Conservation (phyloP, 2,888 invertebrate species). For the Siphlonurus alternatus region DNA sequence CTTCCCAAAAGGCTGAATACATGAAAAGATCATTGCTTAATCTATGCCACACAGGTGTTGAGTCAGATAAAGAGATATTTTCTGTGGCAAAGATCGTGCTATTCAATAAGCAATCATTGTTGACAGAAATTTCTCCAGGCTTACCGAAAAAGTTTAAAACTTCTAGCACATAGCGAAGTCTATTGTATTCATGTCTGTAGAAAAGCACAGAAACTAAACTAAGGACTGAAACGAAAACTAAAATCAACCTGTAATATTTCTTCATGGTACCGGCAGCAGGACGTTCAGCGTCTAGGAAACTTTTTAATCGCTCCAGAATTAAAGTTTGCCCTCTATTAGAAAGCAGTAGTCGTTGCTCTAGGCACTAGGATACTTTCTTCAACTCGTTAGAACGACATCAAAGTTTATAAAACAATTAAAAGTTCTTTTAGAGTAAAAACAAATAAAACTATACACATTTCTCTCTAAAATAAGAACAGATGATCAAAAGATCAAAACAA, state of each 20-base stretch:
- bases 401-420: too few species aligned
- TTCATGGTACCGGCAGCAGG: constrained; percentile 50
- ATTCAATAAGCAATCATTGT: constrained; percentile 23
- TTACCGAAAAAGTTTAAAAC: constrained; percentile 75
- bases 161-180: constrained; percentile 63
- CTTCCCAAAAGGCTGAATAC: constrained; percentile 47
- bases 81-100: constrained; percentile 24
- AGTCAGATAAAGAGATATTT: constrained; percentile 23
- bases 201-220: constrained; percentile 59
- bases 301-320: too few species aligned
- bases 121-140: constrained; percentile 34
- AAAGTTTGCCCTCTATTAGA: too few species aligned
- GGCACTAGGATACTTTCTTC: too few species aligned
- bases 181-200: constrained; percentile 74
- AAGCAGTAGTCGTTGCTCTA: too few species aligned
- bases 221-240: constrained; percentile 49
- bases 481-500: too few species aligned
- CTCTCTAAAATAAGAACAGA: too few species aligned
- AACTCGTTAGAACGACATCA: too few species aligned
- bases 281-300: too few species aligned
- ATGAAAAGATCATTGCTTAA: constrained; percentile 42
- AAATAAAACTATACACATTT: too few species aligned
- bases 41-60: constrained; percentile 45
- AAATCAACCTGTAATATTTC: constrained; percentile 64
- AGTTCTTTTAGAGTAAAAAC: too few species aligned